Evolutionary conservation across 2,113 vertebrate species (phyloP).

Genomic region (Psilopogon haemacephalus): DNA sequence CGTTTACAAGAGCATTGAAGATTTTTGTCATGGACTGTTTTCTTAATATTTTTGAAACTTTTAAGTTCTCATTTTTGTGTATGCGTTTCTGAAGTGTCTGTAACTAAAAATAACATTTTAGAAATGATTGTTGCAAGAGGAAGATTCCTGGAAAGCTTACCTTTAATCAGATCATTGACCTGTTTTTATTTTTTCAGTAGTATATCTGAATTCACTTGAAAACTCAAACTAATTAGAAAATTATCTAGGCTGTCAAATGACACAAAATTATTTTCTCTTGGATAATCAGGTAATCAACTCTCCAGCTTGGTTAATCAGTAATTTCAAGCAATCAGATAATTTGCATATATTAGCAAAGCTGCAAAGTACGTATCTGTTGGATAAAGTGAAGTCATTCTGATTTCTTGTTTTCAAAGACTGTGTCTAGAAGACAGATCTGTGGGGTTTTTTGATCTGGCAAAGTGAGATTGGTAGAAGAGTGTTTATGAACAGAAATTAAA

Average conservation of each 20-base stretch:
- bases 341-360: conserved; percentile 53
- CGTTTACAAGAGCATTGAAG: not conserved
- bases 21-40: not conserved
- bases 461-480: not conserved
- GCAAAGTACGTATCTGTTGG: conserved; percentile 31
- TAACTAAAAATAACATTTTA: not conserved
- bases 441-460: not conserved
- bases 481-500: not conserved
- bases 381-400: conserved; percentile 4
- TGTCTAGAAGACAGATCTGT: not conserved
- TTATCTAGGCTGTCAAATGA: conserved; percentile 46
- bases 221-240: conserved; percentile 59
- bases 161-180: not conserved
- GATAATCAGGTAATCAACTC: conserved; percentile 61
- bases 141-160: conserved; percentile 28
- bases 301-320: conserved; percentile 36
- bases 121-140: not conserved
- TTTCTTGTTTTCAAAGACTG: not conserved
- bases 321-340: conserved; percentile 43
- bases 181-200: not conserved
- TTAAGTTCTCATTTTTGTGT: not conserved
- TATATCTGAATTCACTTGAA: conserved; percentile 39
- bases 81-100: not conserved
- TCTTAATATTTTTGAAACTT: not conserved
- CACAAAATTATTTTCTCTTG: conserved; percentile 48